Base-by-base conservation (phyloP, 2,888 invertebrate species). In the Hydriomena furcata region DNA sequence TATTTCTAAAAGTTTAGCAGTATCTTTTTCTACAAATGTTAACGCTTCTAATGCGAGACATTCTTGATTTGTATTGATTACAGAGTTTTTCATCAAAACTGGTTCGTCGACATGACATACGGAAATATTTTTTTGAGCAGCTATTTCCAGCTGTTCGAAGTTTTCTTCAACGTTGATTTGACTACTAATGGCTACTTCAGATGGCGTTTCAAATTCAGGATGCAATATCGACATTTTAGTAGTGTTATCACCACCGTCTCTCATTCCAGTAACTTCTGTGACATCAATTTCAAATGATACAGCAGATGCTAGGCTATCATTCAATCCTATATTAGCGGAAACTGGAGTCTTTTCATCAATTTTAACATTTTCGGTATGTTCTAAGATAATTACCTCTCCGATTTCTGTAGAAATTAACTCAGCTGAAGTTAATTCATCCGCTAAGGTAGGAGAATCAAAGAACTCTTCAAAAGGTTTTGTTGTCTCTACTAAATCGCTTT, bases 391-490 rank as follows among this genome's bases (percentile, higher is more conserved):
- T 30, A 28, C 17, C 27, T 52, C 49, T 21, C n/a, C 1, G 4
- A 40, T 28, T 48, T 51, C 38, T 3, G 41, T 8, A 12, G 48
- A 36, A 24, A 30, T 5, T 37, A 44, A 37, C 5, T 47, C 41
- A 11, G 25, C 12, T n/a, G 37, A 23, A 12, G 21, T 23, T 7
- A 52, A 8, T 12, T 24, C 2, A 28, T 52, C 50, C 20, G 42
- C 35, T 10, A 25, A 24, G 10, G 55, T 52, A 11, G 55, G 23
- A 0, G 48, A 48, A 8, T 53, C 51, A 48, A 46, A 49, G 28
- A 38, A 45, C 25, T 55, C 41, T 47, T 53, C 49, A 24, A 49
- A 49, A 20, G 36, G 28, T 6, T 32, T 21, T 8, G 37, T 20
- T 8, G 21, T 38, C 20, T 49, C 43, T 17, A 10, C 25, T 12